These are phyloP conservation scores for Bicyclus anynana DNA, from an alignment of 1,140 invertebrate species.

Conservation along the genomic window DNA sequence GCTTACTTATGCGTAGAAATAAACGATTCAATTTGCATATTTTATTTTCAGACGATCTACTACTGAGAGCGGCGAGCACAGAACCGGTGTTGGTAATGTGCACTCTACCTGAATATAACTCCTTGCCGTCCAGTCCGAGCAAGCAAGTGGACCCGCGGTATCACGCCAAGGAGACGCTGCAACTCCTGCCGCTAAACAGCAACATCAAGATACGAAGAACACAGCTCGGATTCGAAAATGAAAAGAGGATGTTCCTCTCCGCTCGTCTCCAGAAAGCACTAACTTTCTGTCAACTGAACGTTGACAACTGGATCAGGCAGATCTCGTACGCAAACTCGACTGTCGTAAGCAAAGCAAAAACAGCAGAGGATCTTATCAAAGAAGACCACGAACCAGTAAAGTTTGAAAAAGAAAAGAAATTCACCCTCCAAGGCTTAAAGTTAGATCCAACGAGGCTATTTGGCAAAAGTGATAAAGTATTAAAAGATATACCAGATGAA, in stretches of 20 bases:
- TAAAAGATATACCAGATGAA: constrained; percentile 80
- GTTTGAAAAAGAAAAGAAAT: constrained; percentile 75
- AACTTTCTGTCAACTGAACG: constrained; percentile 80
- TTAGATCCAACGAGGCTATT: constrained; percentile 71
- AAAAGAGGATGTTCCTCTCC: constrained; percentile 79
- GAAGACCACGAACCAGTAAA: constrained; percentile 75
- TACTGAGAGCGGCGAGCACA: constrained; percentile 67
- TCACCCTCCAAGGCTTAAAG: constrained; percentile 74
- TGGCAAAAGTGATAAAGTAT: constrained; percentile 73
- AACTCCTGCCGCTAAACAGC: constrained; percentile 72
- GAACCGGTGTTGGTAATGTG: constrained; percentile 75
- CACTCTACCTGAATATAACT: constrained; percentile 63
- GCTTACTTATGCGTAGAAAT: background rate
- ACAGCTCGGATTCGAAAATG: constrained; percentile 78
- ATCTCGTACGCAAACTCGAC: constrained; percentile 73
- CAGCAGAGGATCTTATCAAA: constrained; percentile 66
- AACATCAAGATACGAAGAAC: constrained; percentile 75
- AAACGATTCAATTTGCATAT: constrained; percentile 3
- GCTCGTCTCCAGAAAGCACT: constrained; percentile 79
- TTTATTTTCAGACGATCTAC: constrained; percentile 67
- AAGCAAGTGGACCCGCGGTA: constrained; percentile 62
- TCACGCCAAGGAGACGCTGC: constrained; percentile 60
- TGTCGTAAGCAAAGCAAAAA: constrained; percentile 64
- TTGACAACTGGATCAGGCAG: constrained; percentile 77
- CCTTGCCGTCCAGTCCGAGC: constrained; percentile 58